These are phyloP conservation scores for Limulus polyphemus DNA, from an alignment of 2,888 invertebrate species.

Conservation along the genomic window DNA sequence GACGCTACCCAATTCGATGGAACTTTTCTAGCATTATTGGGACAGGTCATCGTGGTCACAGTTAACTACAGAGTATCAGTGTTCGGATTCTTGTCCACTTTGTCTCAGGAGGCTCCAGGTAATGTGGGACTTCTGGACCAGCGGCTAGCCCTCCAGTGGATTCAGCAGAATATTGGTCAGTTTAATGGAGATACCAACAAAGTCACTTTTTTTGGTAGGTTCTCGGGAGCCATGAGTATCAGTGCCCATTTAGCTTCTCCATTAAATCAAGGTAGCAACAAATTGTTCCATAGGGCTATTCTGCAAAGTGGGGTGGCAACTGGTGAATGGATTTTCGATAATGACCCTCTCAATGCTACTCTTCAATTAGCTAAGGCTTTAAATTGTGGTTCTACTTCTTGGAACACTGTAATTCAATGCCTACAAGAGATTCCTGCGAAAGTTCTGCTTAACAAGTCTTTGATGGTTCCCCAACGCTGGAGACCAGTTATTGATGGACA, in stretches of 20 bases:
- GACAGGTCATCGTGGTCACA: constrained; percentile 43
- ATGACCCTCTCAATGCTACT: constrained; percentile 19
- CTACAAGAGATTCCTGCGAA: constrained; percentile 22
- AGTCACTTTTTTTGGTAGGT: constrained; percentile 34
- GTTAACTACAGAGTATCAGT: constrained; percentile 42
- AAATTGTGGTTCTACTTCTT: too few relatives aligned
- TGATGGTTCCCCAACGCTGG: constrained; percentile 25
- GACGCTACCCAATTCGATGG: constrained; percentile 39
- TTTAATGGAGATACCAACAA: constrained; percentile 32
- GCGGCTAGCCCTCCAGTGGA: constrained; percentile 33
- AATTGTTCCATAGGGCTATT: constrained; percentile 28
- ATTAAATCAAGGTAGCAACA: constrained; percentile 8
- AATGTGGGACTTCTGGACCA: constrained; percentile 35
- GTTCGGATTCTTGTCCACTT: constrained; percentile 37
- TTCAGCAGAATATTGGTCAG: constrained; percentile 27
- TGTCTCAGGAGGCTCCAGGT: constrained; percentile 29
- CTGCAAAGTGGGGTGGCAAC: constrained; percentile 31
- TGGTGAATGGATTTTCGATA: constrained; percentile 27
- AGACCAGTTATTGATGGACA: constrained; percentile 30
- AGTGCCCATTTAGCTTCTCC: constrained; percentile 25
- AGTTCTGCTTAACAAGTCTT: constrained; percentile 20
- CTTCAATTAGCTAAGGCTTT: constrained; percentile 10
- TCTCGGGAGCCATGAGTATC: constrained; percentile 33
- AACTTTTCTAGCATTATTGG: constrained; percentile 40
- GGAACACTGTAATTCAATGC: constrained; percentile 16